These are phyloP conservation scores for Bombus huntii DNA, from an alignment of 1,140 invertebrate genomes.

Conservation along the genomic window DNA sequence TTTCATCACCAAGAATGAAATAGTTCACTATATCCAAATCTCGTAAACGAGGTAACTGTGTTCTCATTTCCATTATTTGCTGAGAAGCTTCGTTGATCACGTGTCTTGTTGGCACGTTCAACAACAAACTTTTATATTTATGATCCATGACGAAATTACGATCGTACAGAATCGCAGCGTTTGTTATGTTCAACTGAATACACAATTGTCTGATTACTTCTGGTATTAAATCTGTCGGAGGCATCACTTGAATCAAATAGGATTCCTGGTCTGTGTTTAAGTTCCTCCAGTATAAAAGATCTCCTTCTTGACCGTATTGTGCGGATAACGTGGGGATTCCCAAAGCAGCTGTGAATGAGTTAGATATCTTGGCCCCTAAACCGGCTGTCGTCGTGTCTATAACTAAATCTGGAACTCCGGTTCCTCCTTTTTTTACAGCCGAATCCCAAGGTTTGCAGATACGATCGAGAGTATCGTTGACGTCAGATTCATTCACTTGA, in stretches of 20 bases:
- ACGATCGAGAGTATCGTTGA: constrained; percentile 61
- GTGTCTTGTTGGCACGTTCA: constrained; percentile 94
- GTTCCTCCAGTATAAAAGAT: constrained; percentile 90
- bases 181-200: constrained; percentile 91
- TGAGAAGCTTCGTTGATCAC: constrained; percentile 88
- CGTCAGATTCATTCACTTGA: constrained; percentile 70
- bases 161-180: constrained; percentile 95
- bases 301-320: constrained; percentile 92
- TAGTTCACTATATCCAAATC: constrained; percentile 94
- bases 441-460: constrained; percentile 75
- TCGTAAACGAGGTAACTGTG: constrained; percentile 88
- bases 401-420: constrained; percentile 88
- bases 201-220: constrained; percentile 92
- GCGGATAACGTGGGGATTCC: constrained; percentile 91
- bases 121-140: constrained; percentile 94
- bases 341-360: constrained; percentile 90
- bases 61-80: constrained; percentile 82
- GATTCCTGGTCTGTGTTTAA: constrained; percentile 86
- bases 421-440: constrained; percentile 65
- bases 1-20: constrained; percentile 89
- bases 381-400: constrained; percentile 91
- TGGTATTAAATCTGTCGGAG: constrained; percentile 91
- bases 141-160: constrained; percentile 94
- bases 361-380: constrained; percentile 90
- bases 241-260: constrained; percentile 88